Evolutionary conservation across 2,113 vertebrate species (phyloP), one percentile per base, ranked within the genome.

Genomic region (Dolichallabes microphthalmus): DNA sequence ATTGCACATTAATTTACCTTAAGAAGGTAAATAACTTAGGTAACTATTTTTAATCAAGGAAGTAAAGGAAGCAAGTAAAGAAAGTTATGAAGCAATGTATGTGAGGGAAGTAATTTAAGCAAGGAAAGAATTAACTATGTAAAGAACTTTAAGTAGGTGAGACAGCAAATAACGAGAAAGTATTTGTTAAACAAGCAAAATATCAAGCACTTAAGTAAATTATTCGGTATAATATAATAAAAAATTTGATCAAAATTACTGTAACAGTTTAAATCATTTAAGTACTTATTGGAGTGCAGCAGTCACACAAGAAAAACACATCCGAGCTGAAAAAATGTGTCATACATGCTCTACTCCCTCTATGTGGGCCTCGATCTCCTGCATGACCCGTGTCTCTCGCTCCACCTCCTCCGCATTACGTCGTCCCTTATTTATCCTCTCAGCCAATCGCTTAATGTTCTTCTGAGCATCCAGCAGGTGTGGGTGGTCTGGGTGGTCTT

Each of bases 351-450:
- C 97, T 89, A 99, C 96, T 87, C 98, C 98, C 89, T 99, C 98
- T 0, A 99, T 99, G 92, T 99, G 98, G 1, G 97, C 95, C 91
- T 99, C 98, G 0, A 99, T 98, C 94, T 99, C 98, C 93, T 98
- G 97, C 91, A 99, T 96, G 12, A 99, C 96, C 0, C 98, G 93
- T 1, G 97, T 95, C 0, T 98, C 98, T 58, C 95, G 93, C 92
- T 99, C 98, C 0, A 96, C 97, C 91, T 99, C 98, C 91, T 99
- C 98, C 0, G 98, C 98, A 0, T 95, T 98, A 80, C 95, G 96
- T 79, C 98, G 96, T 2, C 98, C 98, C 93, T 98, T 97, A 91
- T 99, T 99, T 92, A 99, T 99, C 91, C 94, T 96, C 90, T 99
- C 98, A 0, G 98, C 98, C 93, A 99, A 91, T 6, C 97, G 94